Conservation (phyloP, 1,140 invertebrate genomes). For the Apis florea region DNA sequence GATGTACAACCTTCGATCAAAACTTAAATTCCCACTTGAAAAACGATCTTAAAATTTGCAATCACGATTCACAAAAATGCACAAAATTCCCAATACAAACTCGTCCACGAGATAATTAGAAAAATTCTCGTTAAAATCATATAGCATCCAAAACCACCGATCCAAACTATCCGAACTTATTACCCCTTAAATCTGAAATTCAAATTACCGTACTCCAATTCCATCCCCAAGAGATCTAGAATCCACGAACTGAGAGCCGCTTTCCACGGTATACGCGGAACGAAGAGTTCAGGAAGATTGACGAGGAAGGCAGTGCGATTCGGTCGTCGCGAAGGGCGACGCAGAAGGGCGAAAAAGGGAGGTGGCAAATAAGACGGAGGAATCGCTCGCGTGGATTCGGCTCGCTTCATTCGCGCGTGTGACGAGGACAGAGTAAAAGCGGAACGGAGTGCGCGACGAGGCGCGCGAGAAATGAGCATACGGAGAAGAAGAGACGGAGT, state of each 20-base stretch:
- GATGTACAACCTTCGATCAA: too few relatives aligned
- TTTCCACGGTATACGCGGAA: background rate
- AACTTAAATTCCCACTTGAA: too few relatives aligned
- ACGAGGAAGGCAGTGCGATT: background rate
- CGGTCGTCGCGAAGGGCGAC: background rate
- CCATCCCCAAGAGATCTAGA: background rate
- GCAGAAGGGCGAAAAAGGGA: background rate
- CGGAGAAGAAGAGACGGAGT: slow-evolving; percentile 48
- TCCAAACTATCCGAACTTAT: too few relatives aligned
- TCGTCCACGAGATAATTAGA: too few relatives aligned
- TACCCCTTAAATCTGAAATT: too few relatives aligned
- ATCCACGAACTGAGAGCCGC: background rate
- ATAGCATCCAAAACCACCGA: too few relatives aligned
- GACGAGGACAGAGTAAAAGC: slow-evolving; percentile 9
- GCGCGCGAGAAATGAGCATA: slow-evolving; percentile 37
- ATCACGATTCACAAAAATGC: too few relatives aligned
- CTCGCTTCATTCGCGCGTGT: slow-evolving; percentile 7
- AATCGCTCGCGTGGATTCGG: slow-evolving; percentile 21
- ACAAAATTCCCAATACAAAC: too few relatives aligned
- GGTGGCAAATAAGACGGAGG: background rate
- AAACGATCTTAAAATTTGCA: too few relatives aligned
- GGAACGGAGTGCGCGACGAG: slow-evolving; percentile 14
- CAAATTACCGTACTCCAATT: too few relatives aligned
- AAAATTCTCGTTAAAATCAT: too few relatives aligned
- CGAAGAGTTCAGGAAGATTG: background rate